Percentiles rank a stretch among this genome's conserved stretches.
Evolutionary conservation across 92 coral and sea anemone genomes (phyloP).

Genomic region (Anthopleura xanthogrammica): DNA sequence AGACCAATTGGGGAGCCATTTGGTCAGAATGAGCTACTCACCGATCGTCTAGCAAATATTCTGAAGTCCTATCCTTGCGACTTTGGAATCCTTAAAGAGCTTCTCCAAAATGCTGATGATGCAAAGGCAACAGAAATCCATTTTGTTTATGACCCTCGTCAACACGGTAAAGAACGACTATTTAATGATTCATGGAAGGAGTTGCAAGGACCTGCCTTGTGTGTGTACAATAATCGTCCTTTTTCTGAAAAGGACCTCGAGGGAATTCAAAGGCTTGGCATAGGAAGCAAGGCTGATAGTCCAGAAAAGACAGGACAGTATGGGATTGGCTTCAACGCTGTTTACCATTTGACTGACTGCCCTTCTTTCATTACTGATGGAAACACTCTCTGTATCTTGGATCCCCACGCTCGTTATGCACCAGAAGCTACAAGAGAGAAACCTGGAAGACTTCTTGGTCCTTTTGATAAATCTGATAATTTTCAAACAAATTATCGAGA

Average conservation of each 20-base stretch:
- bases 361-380: slow-evolving; percentile 83
- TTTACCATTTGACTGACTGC: slow-evolving; percentile 89
- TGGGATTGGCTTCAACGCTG: slow-evolving; percentile 92
- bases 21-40: slow-evolving; percentile 46
- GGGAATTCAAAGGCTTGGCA: slow-evolving; percentile 87
- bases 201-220: slow-evolving; percentile 90
- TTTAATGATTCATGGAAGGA: slow-evolving; percentile 69
- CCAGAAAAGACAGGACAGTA: slow-evolving; percentile 92
- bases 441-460: slow-evolving; percentile 76
- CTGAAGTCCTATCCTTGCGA: no score
- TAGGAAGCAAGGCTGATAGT: slow-evolving; percentile 80
- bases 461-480: slow-evolving; percentile 32
- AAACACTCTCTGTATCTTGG: slow-evolving; percentile 75
- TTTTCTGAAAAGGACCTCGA: slow-evolving; percentile 78
- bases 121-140: no score
- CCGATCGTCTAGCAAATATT: no score
- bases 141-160: no score
- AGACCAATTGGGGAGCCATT: slow-evolving; percentile 68
- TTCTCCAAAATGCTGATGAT: slow-evolving; percentile 82
- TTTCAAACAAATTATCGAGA: slow-evolving; percentile 60
- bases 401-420: slow-evolving; percentile 77
- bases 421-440: slow-evolving; percentile 55
- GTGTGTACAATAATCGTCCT: slow-evolving; percentile 84
- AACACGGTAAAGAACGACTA: slow-evolving; percentile 8
- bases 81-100: no score